These are phyloP conservation scores for Okamejei kenojei DNA, from an alignment of 2,797 vertebrate genomes.

Conservation along the genomic window DNA sequence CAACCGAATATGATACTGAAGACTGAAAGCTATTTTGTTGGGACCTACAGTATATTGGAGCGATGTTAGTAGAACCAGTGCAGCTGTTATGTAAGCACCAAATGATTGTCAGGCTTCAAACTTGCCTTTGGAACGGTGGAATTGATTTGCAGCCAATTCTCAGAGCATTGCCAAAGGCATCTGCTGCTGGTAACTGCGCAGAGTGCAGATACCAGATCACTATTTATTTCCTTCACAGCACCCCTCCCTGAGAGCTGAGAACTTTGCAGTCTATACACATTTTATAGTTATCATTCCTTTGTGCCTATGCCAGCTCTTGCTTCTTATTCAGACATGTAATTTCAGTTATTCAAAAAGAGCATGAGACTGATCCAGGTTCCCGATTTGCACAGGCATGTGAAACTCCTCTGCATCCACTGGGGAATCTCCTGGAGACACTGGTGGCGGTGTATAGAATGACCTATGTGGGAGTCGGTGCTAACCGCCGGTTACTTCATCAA, in stretches of 20 bases:
- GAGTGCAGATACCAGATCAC: no score
- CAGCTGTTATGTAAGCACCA: not conserved
- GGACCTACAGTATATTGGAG: not conserved
- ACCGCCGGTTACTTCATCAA: slow-evolving; percentile 80
- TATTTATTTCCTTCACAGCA: no score
- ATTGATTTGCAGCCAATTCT: not conserved
- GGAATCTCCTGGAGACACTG: slow-evolving; percentile 79
- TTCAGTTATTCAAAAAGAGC: not conserved
- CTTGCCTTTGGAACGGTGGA: not conserved
- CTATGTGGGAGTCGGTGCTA: slow-evolving; percentile 91
- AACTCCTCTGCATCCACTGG: slow-evolving; percentile 84
- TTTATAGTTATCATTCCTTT: not conserved
- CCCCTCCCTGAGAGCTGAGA: not conserved
- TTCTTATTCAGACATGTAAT: not conserved
- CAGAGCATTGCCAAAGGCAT: not conserved
- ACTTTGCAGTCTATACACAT: no score
- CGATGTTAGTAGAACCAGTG: not conserved
- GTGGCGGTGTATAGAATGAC: slow-evolving; percentile 97
- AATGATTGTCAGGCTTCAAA: not conserved
- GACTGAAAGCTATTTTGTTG: not conserved
- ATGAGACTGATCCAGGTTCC: not conserved
- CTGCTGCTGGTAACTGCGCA: not conserved
- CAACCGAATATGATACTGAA: not conserved
- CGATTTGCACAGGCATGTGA: slow-evolving; percentile 75
- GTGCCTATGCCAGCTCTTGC: not conserved